Conservation (phyloP, 2,113 vertebrate genomes). For the Paralichthys olivaceus region DNA sequence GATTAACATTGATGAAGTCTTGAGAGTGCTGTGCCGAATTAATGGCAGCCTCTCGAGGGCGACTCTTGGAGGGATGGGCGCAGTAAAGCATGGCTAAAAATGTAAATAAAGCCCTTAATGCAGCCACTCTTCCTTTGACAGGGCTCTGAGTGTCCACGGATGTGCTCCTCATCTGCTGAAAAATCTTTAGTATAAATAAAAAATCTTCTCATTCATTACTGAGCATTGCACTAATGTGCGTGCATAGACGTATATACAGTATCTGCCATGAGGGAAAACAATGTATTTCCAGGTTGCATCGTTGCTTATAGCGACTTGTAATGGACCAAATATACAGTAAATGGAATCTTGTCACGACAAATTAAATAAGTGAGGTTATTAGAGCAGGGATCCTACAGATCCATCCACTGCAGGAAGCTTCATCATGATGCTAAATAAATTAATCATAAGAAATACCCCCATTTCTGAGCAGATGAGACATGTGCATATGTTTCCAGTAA, state of each 20-base stretch:
- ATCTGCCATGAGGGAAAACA: background rate
- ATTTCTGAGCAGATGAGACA: conserved; percentile 4
- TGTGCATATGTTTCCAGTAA: background rate
- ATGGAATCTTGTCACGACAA: conserved; percentile 12
- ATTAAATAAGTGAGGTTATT: conserved; percentile 5
- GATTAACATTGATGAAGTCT: conserved; percentile 70
- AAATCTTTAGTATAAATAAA: conserved; percentile 1
- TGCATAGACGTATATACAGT: background rate
- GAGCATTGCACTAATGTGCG: background rate
- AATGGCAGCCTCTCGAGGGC: conserved; percentile 59
- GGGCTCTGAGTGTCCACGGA: background rate
- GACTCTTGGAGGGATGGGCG: conserved; percentile 34
- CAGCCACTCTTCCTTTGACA: conserved; percentile 31
- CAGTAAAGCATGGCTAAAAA: conserved; percentile 51
- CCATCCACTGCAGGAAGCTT: background rate
- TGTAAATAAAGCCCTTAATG: conserved; percentile 61
- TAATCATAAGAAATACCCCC: background rate
- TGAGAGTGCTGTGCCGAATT: conserved; percentile 62
- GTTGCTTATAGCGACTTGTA: background rate
- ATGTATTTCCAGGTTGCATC: background rate
- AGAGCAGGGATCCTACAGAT: background rate
- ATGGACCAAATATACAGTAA: background rate
- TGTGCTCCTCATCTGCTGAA: background rate
- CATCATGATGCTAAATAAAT: conserved; percentile 1
- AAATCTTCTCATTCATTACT: conserved; percentile 5